Evolutionary conservation across 2,797 vertebrate species (phyloP).

Genomic region (Ceryle rudis): DNA sequence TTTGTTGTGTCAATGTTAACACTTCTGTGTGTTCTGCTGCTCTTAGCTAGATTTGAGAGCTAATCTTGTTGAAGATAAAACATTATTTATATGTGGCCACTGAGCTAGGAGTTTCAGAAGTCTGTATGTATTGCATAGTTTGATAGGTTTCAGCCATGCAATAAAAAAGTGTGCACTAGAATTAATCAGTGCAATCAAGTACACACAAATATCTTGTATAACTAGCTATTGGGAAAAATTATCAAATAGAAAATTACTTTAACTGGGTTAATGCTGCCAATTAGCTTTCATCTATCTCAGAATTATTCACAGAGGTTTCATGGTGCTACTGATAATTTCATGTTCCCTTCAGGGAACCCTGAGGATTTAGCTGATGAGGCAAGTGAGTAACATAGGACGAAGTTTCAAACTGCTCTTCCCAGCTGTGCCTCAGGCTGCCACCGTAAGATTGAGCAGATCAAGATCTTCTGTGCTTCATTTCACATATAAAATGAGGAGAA

Average conservation of each 20-base stretch:
- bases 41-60: neutral
- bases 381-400: neutral
- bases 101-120: neutral
- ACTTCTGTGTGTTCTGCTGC: neutral
- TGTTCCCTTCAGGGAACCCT: neutral
- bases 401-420: neutral
- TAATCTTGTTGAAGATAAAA: neutral
- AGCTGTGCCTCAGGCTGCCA: neutral
- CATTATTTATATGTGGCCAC: neutral
- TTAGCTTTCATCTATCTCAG: neutral
- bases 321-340: neutral
- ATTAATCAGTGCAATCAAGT: neutral
- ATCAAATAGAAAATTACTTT: neutral
- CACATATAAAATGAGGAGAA: neutral
- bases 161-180: neutral
- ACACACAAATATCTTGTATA: neutral
- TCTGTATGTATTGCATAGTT: neutral
- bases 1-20: rapidly evolving
- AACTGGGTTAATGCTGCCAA: neutral
- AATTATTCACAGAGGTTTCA: neutral
- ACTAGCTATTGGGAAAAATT: neutral
- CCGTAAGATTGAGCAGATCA: neutral
- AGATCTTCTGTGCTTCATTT: neutral
- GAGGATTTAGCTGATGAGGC: neutral
- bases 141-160: neutral